Percentiles rank a stretch among this genome's conserved stretches.
Conservation (phyloP, 2,113 vertebrate genomes). For the Antigone vipio region DNA sequence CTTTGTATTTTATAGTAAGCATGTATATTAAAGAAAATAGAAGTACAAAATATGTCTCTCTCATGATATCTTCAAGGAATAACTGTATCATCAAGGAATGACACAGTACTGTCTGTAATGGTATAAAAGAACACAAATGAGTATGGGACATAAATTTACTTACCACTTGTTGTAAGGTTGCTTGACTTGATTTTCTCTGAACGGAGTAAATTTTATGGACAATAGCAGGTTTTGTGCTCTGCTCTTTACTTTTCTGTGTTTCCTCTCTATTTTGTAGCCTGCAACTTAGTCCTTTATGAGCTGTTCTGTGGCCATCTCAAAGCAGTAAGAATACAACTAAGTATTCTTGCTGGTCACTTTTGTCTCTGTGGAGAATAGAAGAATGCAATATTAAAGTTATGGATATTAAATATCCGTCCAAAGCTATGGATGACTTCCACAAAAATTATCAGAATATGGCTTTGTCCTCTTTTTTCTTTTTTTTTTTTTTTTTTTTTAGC, state of each 20-base stretch:
- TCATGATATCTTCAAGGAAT: background rate
- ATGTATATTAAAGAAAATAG: background rate
- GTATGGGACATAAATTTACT: background rate
- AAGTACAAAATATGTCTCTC: background rate
- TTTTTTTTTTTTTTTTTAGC: background rate
- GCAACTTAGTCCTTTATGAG: background rate
- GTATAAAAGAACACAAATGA: background rate
- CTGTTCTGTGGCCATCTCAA: background rate
- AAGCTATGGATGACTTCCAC: background rate
- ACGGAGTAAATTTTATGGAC: background rate
- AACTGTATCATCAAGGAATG: background rate
- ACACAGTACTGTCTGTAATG: background rate
- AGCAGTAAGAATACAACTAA: background rate
- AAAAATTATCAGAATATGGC: background rate
- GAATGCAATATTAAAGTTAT: background rate
- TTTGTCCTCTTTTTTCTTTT: background rate
- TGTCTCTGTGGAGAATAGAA: background rate
- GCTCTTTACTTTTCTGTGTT: background rate
- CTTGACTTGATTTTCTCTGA: conserved; percentile 8
- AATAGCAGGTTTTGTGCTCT: background rate
- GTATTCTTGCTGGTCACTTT: background rate
- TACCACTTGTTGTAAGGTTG: background rate
- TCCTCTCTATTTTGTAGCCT: background rate
- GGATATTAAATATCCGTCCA: background rate
- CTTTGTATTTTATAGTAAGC: background rate